These are phyloP conservation scores for Tetragnatha versicolor DNA, from an alignment of 1,140 invertebrate genomes.

Conservation along the genomic window DNA sequence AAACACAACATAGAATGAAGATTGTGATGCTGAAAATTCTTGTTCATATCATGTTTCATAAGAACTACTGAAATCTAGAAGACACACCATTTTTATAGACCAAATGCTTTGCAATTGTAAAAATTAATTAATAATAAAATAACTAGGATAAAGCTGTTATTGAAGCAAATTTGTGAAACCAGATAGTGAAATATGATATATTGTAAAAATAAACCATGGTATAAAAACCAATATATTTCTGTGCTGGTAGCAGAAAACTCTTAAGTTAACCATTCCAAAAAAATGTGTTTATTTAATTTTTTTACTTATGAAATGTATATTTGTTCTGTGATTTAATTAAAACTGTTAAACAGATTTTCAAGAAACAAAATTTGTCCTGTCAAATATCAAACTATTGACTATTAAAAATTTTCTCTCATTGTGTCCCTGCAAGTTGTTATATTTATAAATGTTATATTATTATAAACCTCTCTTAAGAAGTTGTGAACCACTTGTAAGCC, in stretches of 20 bases:
- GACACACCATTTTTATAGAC: no score
- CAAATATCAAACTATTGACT: constrained; percentile 26
- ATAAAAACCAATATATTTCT: not conserved
- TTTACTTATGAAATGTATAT: constrained; percentile 1
- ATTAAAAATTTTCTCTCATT: constrained; percentile 34
- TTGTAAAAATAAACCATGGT: not conserved
- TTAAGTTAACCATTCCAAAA: not conserved
- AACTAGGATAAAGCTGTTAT: no score
- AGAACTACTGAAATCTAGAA: no score
- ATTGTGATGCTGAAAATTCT: no score
- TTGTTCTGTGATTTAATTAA: no score
- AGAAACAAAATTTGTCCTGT: constrained; percentile 13
- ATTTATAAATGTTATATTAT: constrained; percentile 52
- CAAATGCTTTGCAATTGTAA: no score
- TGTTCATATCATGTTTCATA: no score
- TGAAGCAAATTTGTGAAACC: not conserved
- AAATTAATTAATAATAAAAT: no score
- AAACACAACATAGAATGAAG: no score
- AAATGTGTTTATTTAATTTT: not conserved
- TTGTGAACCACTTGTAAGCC: constrained; percentile 9
- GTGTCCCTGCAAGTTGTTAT: constrained; percentile 39
- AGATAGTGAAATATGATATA: not conserved
- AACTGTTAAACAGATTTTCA: no score
- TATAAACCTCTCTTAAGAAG: constrained; percentile 34
- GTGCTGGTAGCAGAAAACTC: not conserved